These are phyloP conservation scores for Drosophila rhopaloa DNA, from an alignment of 1,140 invertebrate species.

Conservation along the genomic window DNA sequence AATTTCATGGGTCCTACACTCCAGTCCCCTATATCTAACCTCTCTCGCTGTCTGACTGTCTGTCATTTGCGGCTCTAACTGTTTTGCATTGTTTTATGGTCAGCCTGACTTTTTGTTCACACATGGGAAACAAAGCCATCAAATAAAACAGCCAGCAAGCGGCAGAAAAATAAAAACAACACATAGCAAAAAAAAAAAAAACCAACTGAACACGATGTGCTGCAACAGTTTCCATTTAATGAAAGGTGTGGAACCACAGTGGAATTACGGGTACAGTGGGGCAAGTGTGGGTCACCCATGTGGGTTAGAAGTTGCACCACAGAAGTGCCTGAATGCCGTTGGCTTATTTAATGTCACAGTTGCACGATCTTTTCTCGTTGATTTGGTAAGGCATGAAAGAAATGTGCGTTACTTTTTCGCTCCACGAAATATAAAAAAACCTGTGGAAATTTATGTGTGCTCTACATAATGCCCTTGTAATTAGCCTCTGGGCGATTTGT, in stretches of 20 bases:
- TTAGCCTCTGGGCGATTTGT: slow-evolving; percentile 56
- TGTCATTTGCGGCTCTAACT: slow-evolving; percentile 70
- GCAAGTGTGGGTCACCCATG: slow-evolving; percentile 41
- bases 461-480: slow-evolving; percentile 65
- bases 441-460: slow-evolving; percentile 60
- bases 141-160: slow-evolving; percentile 24
- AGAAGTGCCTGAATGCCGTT: slow-evolving; percentile 38
- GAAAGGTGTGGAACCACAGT: slow-evolving; percentile 51
- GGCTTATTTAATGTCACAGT: slow-evolving; percentile 51
- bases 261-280: slow-evolving; percentile 43
- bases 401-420: slow-evolving; percentile 21
- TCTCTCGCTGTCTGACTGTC: slow-evolving; percentile 2
- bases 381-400: slow-evolving; percentile 34
- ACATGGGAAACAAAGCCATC: slow-evolving; percentile 73
- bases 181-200: slow-evolving; percentile 5
- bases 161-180: too few species aligned
- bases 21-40: neutral
- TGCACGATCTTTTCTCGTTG: slow-evolving; percentile 23
- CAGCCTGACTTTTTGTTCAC: slow-evolving; percentile 62
- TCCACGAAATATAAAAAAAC: neutral
- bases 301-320: slow-evolving; percentile 55
- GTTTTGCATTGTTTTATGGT: slow-evolving; percentile 82
- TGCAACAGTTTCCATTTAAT: slow-evolving; percentile 80
- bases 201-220: slow-evolving; percentile 37
- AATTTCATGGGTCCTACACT: slow-evolving; percentile 53